Evolutionary conservation across 2,113 vertebrate species (phyloP), one percentile per base, ranked within the genome.

Genomic region (Notarius quadriscutis): DNA sequence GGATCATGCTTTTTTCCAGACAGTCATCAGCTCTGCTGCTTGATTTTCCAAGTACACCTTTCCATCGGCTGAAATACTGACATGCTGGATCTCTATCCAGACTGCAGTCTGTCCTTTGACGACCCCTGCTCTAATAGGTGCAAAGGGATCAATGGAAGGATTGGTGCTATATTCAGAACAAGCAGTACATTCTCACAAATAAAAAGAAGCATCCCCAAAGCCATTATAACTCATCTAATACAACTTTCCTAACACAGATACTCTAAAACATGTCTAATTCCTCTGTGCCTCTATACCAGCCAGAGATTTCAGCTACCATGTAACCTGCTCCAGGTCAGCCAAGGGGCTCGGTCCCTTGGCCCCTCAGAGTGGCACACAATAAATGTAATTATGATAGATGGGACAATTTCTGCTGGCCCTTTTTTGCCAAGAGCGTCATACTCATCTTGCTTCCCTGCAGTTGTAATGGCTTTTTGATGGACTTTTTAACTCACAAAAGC

Each of bases 391-490:
- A 95, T 96, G 94, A 95, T 93, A 93, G 95, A 96, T 96, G 91
- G 93, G 91, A 93, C 94, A 93, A 95, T 96, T 95, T 95, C 92
- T 91, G 91, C 84, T 89, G 91, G 93, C 90, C 90, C 91, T 92
- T 93, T 89, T 89, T 87, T 53, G 91, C 92, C 92, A 90, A 91
- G 90, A 92, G 92, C 92, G 87, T 93, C 91, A 91, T 91, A 92
- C 91, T 90, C 89, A 90, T 92, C 91, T 87, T 91, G 93, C 92
- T 94, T 94, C 92, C 93, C 92, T 91, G 91, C 79, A 88, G 92
- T 91, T 92, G 94, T 95, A 95, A 95, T 95, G 94, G 93, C 93
- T 96, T 95, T 95, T 94, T 94, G 95, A 95, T 95, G 93, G 93
- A 94, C 94, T 92, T 87, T 87, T 87, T 87, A 88, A 92, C 92